Evolutionary conservation across 1,140 invertebrate species (phyloP), one percentile per base, ranked within the genome.

Genomic region (Lucilia sericata): DNA sequence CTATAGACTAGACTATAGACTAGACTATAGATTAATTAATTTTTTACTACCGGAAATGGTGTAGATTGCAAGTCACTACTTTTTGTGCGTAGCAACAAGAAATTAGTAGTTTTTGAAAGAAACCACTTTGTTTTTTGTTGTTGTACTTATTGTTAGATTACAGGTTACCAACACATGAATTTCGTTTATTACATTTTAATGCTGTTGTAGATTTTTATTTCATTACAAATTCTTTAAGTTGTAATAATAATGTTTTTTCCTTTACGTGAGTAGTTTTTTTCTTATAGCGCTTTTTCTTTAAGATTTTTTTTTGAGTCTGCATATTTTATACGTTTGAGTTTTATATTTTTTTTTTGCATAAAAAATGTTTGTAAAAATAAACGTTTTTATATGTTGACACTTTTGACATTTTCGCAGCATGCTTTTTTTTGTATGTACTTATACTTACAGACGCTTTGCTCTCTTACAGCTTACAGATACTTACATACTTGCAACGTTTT

Each of bases 331-430:
- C 13, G 10, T n/a, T 17, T 78, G 75, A 42, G 42, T 42, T 42
- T 42, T 30, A 30, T 30, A 30, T 30, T 0, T 42, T 0, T 42
- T 76, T 13, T 76, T 76, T 42, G 14, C 36, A 36, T 19, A 47
- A 2, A n/a, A 49, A 19, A 42, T n/a, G 36, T 30, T 30, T 30
- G 7, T n/a, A 14, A 78, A n/a, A 42, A 42, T 10, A 78, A 36
- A 49, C 49, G 42, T 17, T 80, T 80, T 80, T 47, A 47, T 51
- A 80, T 80, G 76, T 80, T 80, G 76, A 80, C 76, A 80, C 76
- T 80, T 80, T 80, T 80, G 76, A 80, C 76, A 80, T 80, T 80
- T 80, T 49, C 76, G 17, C 76, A 80, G 76, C 76, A 80, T 49
- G 76, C 19, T 25, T 10, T 21, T 19, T 70, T 70, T 70, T 19